Evolutionary conservation across 2,797 vertebrate genomes (phyloP), one percentile per base, ranked within the genome.

Genomic region (Protonibea diacanthus): DNA sequence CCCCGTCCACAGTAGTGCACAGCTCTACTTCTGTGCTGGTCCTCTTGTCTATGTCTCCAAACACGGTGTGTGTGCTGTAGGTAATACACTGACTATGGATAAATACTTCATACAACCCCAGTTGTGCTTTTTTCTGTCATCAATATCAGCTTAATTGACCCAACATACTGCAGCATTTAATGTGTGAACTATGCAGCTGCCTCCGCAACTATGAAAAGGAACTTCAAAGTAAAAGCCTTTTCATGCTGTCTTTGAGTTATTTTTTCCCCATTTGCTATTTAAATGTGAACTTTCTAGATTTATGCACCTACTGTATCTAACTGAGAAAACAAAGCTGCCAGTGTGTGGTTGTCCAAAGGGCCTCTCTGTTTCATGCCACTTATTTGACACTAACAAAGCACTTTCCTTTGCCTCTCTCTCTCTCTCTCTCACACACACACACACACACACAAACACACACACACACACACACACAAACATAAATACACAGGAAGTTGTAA

Each of bases 401-500:
- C 61, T 74, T 83, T 57, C 38, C 62, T 5, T 52, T 14, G n/a
- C n/a, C 9, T 17, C 3, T 4, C 42, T 14, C 42, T 7, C 29
- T 29, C 29, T 29, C 29, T 33, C 29, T 33, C 29, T 33, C 27
- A 5, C 57, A 33, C 74, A 66, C 71, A 65, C 47, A 75, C 68
- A 77, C 57, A 42, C 73, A 66, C 71, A 65, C 47, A 75, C 68
- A 77, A 66, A 70, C 65, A 69, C 57, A 42, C 74, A 66, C 71
- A 65, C 47, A 75, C 69, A 75, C 57, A 44, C 74, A 66, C 71
- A 65, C 42, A 75, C 69, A 77, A 69, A 67, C 66, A 69, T 13
- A 59, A 47, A 83, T 52, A 84, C 69, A 80, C 87, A 92, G 85
- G 89, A 93, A 91, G 87, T 88, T 71, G 75, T 84, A 82, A 79